A percentile compares a stretch with the other conserved stretches of the same genome.
phyloP scores from a whole-genome alignment of 2,888 invertebrate genomes.

The Tinea trinotella region DNA sequence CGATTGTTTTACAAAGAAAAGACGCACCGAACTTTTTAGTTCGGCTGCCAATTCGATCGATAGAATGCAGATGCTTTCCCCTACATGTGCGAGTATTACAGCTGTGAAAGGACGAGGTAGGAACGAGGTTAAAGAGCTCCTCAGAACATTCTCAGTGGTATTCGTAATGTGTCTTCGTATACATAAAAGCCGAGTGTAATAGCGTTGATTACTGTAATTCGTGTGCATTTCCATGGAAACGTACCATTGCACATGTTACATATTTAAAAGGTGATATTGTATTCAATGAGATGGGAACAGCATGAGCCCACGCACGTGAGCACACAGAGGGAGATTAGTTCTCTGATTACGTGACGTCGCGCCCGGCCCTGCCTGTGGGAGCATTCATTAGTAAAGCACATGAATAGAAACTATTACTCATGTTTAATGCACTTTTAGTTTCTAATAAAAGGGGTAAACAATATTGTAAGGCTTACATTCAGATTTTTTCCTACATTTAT shows the following conservation, averaged over 20 bases:
- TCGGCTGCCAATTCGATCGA: no score
- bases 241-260: slow-evolving; percentile 18
- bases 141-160: not conserved
- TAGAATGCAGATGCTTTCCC: no score
- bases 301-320: slow-evolving; percentile 45
- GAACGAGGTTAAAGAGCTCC: no score
- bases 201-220: slow-evolving; percentile 1
- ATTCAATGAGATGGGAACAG: slow-evolving; percentile 27
- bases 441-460: no score
- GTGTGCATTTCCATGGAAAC: slow-evolving; percentile 2
- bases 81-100: no score
- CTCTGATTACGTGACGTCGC: slow-evolving; percentile 56
- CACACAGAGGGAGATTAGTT: slow-evolving; percentile 57
- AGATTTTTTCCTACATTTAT: no score
- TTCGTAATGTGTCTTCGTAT: not conserved
- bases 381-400: not conserved
- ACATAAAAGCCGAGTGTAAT: not conserved
- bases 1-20: no score
- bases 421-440: not conserved
- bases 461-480: no score
- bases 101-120: no score
- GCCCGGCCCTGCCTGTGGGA: slow-evolving; percentile 29
- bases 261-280: slow-evolving; percentile 39
- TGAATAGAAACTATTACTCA: not conserved
- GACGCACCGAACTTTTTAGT: no score